A percentile compares a stretch with the other conserved stretches of the same genome.
These are phyloP conservation scores for Pachydiplax longipennis DNA, from an alignment of 2,888 invertebrate species.

Conservation along the genomic window DNA sequence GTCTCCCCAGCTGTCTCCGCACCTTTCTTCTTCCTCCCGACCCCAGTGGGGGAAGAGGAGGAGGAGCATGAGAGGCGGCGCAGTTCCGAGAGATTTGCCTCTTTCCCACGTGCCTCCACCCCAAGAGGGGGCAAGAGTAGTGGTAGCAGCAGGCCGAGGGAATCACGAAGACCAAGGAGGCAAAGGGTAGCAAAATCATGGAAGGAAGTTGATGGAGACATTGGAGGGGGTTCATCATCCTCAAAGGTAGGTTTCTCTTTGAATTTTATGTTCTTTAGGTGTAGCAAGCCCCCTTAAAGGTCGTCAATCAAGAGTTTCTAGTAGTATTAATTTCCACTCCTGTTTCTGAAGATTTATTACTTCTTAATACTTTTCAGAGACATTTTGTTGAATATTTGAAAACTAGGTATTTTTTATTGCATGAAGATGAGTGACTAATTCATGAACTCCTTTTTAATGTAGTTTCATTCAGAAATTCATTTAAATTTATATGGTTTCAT, in stretches of 20 bases:
- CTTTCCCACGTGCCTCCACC: conserved; percentile 61
- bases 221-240: conserved; percentile 48
- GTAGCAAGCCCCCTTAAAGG: too few relatives aligned
- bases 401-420: too few relatives aligned
- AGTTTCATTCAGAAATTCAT: too few relatives aligned
- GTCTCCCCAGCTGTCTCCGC: conserved; percentile 52
- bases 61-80: conserved; percentile 70
- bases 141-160: conserved; percentile 6
- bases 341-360: background rate
- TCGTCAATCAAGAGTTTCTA: too few relatives aligned
- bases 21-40: conserved; percentile 47
- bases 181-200: conserved; percentile 53
- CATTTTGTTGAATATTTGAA: too few relatives aligned
- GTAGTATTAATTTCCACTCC: background rate
- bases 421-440: too few relatives aligned
- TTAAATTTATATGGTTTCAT: too few relatives aligned
- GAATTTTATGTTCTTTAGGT: background rate
- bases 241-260: conserved; percentile 48
- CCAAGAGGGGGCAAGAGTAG: conserved; percentile 62
- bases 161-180: conserved; percentile 25
- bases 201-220: conserved; percentile 46
- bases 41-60: conserved; percentile 59
- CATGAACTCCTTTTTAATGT: too few relatives aligned
- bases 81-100: conserved; percentile 70
- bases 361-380: too few relatives aligned